Evolutionary conservation across 2,888 invertebrate species (phyloP).

Genomic region (Oligia fasciuncula): DNA sequence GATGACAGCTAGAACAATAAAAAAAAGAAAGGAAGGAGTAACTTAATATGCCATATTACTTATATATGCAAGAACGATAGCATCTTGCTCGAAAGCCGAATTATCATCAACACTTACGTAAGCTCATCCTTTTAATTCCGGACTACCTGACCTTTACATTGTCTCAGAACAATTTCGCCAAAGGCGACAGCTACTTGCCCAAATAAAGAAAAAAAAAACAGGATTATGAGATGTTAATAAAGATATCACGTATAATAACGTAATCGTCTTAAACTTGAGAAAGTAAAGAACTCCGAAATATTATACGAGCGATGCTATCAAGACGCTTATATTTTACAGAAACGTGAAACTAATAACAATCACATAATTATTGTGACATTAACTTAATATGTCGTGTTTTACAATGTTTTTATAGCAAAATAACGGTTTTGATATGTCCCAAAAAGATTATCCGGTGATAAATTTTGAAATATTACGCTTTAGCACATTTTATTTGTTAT

Average conservation of each 20-base stretch:
- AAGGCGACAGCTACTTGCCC: constrained; percentile 35
- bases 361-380: constrained; percentile 50
- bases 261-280: constrained; percentile 66
- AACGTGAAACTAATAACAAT: constrained; percentile 66
- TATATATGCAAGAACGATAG: constrained; percentile 47
- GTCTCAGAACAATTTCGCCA: constrained; percentile 43
- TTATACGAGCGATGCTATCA: constrained; percentile 61
- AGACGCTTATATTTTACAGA: constrained; percentile 55
- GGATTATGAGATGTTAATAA: constrained; percentile 65
- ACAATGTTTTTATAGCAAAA: constrained; percentile 40
- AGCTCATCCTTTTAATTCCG: constrained; percentile 39
- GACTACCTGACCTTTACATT: constrained; percentile 54
- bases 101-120: constrained; percentile 44
- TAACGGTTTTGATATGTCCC: constrained; percentile 26
- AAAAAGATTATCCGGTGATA: constrained; percentile 44
- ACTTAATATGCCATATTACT: constrained; percentile 35
- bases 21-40: constrained; percentile 27
- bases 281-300: constrained; percentile 63
- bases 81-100: constrained; percentile 43
- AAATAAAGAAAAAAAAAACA: constrained; percentile 44
- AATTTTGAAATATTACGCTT: constrained; percentile 33
- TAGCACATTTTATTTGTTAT: constrained; percentile 19
- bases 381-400: constrained; percentile 28
- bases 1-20: constrained; percentile 24
- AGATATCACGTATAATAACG: constrained; percentile 68